Conservation (phyloP, 2,888 invertebrate genomes). For the Limnephilus marmoratus region DNA sequence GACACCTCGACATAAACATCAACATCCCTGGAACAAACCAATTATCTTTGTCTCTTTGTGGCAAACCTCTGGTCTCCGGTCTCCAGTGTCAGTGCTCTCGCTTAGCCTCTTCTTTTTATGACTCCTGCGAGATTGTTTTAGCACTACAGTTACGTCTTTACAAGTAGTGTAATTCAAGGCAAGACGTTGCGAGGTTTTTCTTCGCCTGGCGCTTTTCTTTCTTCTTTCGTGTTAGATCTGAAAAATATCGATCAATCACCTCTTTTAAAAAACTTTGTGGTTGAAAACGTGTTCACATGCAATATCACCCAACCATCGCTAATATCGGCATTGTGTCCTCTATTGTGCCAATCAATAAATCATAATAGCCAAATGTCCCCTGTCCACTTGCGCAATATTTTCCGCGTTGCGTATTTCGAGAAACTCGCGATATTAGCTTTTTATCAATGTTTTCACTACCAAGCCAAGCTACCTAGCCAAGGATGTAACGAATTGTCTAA, state of each 20-base stretch:
- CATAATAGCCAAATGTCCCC: neutral
- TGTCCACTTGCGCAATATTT: slow-evolving; percentile 2
- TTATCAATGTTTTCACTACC: neutral
- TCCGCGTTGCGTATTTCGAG: neutral
- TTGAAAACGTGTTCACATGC: neutral
- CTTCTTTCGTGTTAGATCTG: neutral
- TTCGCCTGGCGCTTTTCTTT: neutral
- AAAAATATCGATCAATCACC: neutral
- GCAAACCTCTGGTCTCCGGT: neutral
- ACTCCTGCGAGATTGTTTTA: neutral
- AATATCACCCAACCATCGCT: neutral
- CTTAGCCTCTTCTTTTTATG: neutral
- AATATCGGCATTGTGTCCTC: neutral
- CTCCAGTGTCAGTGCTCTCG: slow-evolving; percentile 2
- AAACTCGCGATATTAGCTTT: neutral
- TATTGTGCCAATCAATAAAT: neutral
- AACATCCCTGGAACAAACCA: neutral
- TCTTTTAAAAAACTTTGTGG: neutral
- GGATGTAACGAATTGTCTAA: neutral
- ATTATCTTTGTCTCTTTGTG: neutral
- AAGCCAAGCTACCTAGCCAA: neutral
- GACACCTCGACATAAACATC: slow-evolving; percentile 10
- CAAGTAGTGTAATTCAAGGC: neutral
- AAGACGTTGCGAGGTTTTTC: neutral
- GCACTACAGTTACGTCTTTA: neutral